These are phyloP conservation scores for Nyctalus aviator DNA, from an alignment of 2,797 vertebrate species.

Conservation along the genomic window DNA sequence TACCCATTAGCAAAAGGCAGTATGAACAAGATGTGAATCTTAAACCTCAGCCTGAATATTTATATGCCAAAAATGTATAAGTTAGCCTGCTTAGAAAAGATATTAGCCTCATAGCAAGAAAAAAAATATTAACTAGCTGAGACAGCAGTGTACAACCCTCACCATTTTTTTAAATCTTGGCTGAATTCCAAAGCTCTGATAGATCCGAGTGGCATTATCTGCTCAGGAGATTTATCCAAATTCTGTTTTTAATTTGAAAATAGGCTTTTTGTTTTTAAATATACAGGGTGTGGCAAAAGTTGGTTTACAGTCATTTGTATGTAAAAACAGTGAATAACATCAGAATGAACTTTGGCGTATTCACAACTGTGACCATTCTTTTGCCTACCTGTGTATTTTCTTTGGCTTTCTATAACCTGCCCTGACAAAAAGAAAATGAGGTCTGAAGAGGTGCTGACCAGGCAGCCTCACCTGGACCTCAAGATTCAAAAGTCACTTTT, in stretches of 20 bases:
- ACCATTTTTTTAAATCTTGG: background rate
- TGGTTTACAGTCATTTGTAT: background rate
- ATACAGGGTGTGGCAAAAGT: background rate
- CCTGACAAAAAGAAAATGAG: background rate
- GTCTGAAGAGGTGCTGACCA: background rate
- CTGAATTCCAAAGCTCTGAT: background rate
- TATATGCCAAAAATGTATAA: background rate
- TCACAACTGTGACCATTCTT: background rate
- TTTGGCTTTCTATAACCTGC: constrained; percentile 38
- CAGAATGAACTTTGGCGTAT: background rate
- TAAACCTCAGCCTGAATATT: background rate
- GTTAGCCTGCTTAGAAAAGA: background rate
- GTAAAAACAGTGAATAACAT: background rate
- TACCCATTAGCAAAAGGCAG: background rate
- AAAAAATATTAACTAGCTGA: background rate
- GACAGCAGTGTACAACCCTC: background rate
- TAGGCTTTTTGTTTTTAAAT: constrained; percentile 20
- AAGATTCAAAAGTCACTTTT: background rate
- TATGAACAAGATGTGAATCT: background rate
- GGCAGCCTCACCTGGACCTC: background rate
- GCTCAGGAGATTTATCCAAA: background rate
- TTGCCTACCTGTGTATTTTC: background rate
- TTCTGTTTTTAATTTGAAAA: constrained; percentile 41
- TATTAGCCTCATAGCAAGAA: background rate
- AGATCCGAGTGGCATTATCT: background rate